Conservation (phyloP, 1,140 invertebrate species). For the Pseudomyrmex gracilis region DNA sequence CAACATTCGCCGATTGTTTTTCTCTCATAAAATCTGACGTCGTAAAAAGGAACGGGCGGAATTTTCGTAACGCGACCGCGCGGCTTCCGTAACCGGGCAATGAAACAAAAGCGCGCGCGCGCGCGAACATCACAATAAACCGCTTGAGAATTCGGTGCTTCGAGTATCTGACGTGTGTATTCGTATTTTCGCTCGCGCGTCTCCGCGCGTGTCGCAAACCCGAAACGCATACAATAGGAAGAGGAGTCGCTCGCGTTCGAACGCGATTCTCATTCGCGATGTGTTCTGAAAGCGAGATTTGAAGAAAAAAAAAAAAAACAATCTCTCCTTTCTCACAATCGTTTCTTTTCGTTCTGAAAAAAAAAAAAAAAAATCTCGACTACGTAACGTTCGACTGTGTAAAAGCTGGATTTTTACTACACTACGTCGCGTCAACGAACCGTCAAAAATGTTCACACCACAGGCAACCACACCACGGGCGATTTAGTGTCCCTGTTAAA, state of each 20-base stretch:
- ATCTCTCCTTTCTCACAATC: slow-evolving; percentile 6
- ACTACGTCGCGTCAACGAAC: no score
- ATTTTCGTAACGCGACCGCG: slow-evolving; percentile 74
- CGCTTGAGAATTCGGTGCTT: slow-evolving; percentile 69
- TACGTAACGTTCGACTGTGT: not conserved
- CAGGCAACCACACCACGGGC: no score
- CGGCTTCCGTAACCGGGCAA: slow-evolving; percentile 56
- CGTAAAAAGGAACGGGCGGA: slow-evolving; percentile 71
- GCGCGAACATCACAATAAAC: slow-evolving; percentile 61
- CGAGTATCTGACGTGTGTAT: slow-evolving; percentile 32
- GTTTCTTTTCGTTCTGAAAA: slow-evolving; percentile 2
- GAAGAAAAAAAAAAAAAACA: not conserved
- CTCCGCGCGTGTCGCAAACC: slow-evolving; percentile 47
- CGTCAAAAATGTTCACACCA: no score
- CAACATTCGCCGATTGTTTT: slow-evolving; percentile 69
- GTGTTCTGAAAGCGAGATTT: slow-evolving; percentile 26
- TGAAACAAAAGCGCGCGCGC: slow-evolving; percentile 66
- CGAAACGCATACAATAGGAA: slow-evolving; percentile 51
- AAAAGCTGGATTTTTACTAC: no score
- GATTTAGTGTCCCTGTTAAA: no score
- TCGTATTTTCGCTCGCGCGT: slow-evolving; percentile 28
- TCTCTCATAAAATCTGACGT: slow-evolving; percentile 72
- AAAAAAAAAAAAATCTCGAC: not conserved
- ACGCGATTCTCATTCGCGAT: slow-evolving; percentile 31
- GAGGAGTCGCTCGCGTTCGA: not conserved